phyloP scores from a whole-genome alignment of 2,888 invertebrate species.

The Creontiades dilutus region DNA sequence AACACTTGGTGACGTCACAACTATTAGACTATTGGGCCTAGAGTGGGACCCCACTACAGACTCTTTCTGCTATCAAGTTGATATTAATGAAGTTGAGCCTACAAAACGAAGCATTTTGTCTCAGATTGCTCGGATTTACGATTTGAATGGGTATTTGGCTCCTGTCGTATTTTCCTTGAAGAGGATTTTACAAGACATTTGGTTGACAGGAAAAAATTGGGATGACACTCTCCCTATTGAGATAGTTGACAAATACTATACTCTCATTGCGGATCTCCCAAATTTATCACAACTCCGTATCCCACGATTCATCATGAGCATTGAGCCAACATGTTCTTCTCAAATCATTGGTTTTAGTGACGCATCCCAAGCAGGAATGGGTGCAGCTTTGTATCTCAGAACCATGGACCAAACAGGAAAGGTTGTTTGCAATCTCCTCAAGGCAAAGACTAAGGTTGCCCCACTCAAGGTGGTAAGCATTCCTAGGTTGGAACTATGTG shows the following conservation, averaged over 20 bases:
- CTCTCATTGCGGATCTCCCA: not conserved
- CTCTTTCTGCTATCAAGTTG: not conserved
- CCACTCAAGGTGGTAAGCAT: not conserved
- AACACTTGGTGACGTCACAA: not conserved
- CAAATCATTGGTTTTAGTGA: not conserved
- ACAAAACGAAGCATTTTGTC: not conserved
- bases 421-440: not conserved
- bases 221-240: not conserved
- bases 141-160: not conserved
- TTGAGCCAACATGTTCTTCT: not conserved
- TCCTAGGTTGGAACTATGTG: too few species aligned
- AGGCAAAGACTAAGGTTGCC: not conserved
- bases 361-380: not conserved
- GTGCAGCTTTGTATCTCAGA: not conserved
- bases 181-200: not conserved
- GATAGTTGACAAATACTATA: not conserved
- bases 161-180: not conserved
- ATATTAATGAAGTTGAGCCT: not conserved
- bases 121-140: not conserved
- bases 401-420: not conserved
- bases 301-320: not conserved
- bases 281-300: not conserved
- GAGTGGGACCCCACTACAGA: not conserved
- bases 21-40: not conserved
- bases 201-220: not conserved